A percentile compares a stretch with the other conserved stretches of the same genome.
Conservation (phyloP, 2,888 invertebrate genomes). For the Chouioia cunea region DNA sequence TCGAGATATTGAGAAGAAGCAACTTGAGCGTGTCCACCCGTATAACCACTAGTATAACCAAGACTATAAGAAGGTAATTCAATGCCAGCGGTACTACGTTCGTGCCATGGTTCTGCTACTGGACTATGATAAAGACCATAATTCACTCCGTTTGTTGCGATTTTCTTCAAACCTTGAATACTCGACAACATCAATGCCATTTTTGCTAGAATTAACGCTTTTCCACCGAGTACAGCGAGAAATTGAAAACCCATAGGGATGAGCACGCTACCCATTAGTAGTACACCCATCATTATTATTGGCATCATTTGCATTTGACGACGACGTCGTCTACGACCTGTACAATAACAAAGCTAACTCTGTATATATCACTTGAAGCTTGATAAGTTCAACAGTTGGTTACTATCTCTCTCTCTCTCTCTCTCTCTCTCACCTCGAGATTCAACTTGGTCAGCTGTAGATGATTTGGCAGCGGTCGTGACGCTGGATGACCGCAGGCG, state of each 20-base stretch:
- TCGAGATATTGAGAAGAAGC: too few species aligned
- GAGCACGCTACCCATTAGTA: constrained; percentile 81
- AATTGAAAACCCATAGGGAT: constrained; percentile 89
- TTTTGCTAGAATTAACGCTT: constrained; percentile 83
- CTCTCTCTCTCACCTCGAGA: constrained; percentile 23
- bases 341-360: too few species aligned
- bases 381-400: too few species aligned
- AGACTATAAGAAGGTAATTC: constrained; percentile 22
- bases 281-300: constrained; percentile 83
- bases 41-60: background rate
- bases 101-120: constrained; percentile 67
- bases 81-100: constrained; percentile 50
- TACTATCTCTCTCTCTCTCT: too few species aligned
- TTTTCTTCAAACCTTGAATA: constrained; percentile 84
- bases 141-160: constrained; percentile 80
- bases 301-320: constrained; percentile 79
- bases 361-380: too few species aligned
- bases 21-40: too few species aligned
- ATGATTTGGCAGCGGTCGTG: background rate
- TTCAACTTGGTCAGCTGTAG: constrained; percentile 13
- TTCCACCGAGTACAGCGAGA: constrained; percentile 84
- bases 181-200: constrained; percentile 85
- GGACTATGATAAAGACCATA: constrained; percentile 81
- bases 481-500: constrained; percentile 38
- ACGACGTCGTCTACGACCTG: constrained; percentile 64